phyloP scores from a whole-genome alignment of 2,888 invertebrate species.

The Campopleginae sp. region DNA sequence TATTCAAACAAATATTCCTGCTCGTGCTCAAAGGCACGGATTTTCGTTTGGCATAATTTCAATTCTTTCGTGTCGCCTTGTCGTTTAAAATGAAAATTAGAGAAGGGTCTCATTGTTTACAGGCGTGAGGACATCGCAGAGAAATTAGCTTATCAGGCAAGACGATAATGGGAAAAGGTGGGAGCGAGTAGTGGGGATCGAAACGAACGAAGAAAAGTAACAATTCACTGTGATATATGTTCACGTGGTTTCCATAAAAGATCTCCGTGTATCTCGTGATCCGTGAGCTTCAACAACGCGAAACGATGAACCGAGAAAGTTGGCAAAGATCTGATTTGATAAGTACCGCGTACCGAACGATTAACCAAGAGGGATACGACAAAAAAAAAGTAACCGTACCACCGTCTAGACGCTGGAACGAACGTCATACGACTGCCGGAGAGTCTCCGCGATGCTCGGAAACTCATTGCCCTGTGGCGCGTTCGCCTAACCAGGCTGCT shows the following conservation, averaged over 20 bases:
- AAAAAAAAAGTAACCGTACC: constrained; percentile 10
- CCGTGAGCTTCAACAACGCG: not conserved
- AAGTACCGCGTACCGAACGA: not conserved
- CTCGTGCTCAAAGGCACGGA: not conserved
- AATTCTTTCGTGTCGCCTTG: not conserved
- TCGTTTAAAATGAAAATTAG: not conserved
- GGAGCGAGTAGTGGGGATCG: not conserved
- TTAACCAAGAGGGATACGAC: not conserved
- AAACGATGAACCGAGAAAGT: not conserved
- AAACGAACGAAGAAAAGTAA: not conserved
- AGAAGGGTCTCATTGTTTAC: not conserved
- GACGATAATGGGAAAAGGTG: not conserved
- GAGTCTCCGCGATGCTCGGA: constrained; percentile 41
- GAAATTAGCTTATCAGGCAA: not conserved
- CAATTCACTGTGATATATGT: not conserved
- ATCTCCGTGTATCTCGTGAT: not conserved
- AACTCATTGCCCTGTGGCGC: constrained; percentile 38
- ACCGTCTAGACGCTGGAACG: constrained; percentile 65
- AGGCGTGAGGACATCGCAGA: not conserved
- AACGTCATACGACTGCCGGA: constrained; percentile 69
- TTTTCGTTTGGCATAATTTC: not conserved
- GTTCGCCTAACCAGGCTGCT: constrained; percentile 23
- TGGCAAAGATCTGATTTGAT: not conserved
- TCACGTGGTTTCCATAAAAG: not conserved
- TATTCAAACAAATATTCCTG: not conserved